These are phyloP conservation scores for Monopis laevigella DNA, from an alignment of 2,888 invertebrate species.

Conservation along the genomic window DNA sequence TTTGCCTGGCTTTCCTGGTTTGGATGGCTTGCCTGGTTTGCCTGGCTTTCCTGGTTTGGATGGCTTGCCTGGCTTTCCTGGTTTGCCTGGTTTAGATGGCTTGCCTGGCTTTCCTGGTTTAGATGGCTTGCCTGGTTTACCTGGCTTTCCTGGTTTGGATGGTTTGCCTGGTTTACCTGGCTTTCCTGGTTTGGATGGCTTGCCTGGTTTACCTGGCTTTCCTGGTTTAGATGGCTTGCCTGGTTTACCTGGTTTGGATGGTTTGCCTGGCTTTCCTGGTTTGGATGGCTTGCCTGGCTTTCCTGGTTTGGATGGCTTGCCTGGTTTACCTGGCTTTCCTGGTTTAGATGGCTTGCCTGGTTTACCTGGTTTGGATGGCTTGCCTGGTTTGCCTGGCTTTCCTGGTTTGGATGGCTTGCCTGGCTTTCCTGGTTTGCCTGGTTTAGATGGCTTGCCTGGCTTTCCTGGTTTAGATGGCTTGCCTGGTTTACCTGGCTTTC, in stretches of 20 bases:
- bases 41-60: slow-evolving; percentile 17
- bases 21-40: slow-evolving; percentile 1
- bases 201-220: slow-evolving; percentile 26
- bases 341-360: slow-evolving; percentile 16
- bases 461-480: slow-evolving; percentile 13
- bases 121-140: slow-evolving; percentile 1
- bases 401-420: slow-evolving; percentile 13
- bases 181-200: slow-evolving; percentile 24
- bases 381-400: slow-evolving; percentile 17
- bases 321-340: slow-evolving; percentile 13
- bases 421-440: slow-evolving; percentile 17
- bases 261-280: neutral
- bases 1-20: neutral
- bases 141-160: slow-evolving; percentile 43
- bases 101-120: slow-evolving; percentile 7
- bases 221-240: slow-evolving; percentile 3
- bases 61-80: slow-evolving; percentile 2
- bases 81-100: too few species aligned
- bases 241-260: slow-evolving; percentile 5
- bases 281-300: neutral
- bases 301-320: slow-evolving; percentile 13
- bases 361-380: slow-evolving; percentile 15
- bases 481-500: slow-evolving; percentile 7
- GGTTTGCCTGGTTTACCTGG: slow-evolving; percentile 37
- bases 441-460: slow-evolving; percentile 17